Conservation (phyloP, 2,888 invertebrate genomes). For the Acrocera orbiculus region DNA sequence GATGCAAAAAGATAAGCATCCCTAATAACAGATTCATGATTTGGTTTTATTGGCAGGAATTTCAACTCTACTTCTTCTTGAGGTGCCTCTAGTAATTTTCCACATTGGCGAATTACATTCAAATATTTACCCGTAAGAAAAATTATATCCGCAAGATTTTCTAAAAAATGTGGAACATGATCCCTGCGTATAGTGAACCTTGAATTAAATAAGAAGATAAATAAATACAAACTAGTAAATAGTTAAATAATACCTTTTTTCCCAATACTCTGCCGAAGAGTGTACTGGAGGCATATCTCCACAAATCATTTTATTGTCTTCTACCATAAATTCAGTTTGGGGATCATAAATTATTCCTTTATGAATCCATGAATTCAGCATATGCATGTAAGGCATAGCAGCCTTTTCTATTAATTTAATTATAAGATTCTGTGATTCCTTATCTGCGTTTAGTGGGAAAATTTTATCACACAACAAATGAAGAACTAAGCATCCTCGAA, state of each 20-base stretch:
- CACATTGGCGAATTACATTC: slow-evolving; percentile 90
- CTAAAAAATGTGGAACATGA: slow-evolving; percentile 74
- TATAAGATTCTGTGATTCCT: slow-evolving; percentile 58
- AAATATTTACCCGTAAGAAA: slow-evolving; percentile 91
- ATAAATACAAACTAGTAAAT: too few species aligned
- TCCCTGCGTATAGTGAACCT: slow-evolving; percentile 62
- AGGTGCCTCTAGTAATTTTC: slow-evolving; percentile 39
- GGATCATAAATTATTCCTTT: slow-evolving; percentile 86
- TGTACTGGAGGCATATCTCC: slow-evolving; percentile 65
- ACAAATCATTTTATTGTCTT: slow-evolving; percentile 72
- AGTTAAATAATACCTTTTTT: too few species aligned
- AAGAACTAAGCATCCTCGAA: slow-evolving; percentile 65
- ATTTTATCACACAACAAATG: slow-evolving; percentile 73
- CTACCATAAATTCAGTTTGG: slow-evolving; percentile 78
- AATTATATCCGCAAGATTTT: slow-evolving; percentile 72
- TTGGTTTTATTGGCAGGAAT: slow-evolving; percentile 41
- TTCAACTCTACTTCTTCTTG: slow-evolving; percentile 34
- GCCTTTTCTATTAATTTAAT: slow-evolving; percentile 69
- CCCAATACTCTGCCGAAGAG: slow-evolving; percentile 92
- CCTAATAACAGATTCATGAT: slow-evolving; percentile 57
- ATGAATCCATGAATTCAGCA: slow-evolving; percentile 87
- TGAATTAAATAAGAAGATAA: neutral
- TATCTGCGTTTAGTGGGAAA: slow-evolving; percentile 52
- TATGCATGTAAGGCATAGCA: slow-evolving; percentile 77
- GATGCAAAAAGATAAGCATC: slow-evolving; percentile 85